These are phyloP conservation scores for Myotis yumanensis DNA, from an alignment of 2,113 vertebrate species.

Conservation along the genomic window DNA sequence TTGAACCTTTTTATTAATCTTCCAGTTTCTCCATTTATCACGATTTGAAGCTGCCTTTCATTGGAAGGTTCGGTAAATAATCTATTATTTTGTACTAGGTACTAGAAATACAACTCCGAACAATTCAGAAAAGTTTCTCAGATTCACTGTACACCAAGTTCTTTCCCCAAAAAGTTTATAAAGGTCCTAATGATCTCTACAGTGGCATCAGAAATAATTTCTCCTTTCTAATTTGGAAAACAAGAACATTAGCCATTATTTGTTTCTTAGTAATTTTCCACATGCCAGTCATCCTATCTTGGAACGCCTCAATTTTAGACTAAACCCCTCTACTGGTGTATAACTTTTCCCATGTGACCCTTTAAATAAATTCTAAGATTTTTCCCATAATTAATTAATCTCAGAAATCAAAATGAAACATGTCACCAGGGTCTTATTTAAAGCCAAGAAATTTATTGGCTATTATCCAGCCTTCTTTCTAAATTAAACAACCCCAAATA, in stretches of 20 bases:
- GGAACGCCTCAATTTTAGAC: constrained; percentile 57
- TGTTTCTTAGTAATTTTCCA: constrained; percentile 72
- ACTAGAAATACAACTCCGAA: neutral
- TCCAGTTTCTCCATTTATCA: neutral
- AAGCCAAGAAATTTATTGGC: constrained; percentile 74
- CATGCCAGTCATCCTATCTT: constrained; percentile 37
- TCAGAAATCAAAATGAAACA: constrained; percentile 78
- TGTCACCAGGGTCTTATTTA: constrained; percentile 74
- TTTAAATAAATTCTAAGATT: constrained; percentile 77
- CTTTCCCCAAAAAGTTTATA: neutral
- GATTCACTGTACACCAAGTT: neutral
- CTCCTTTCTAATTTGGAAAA: constrained; percentile 44
- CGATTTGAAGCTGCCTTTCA: constrained; percentile 5
- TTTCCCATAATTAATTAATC: constrained; percentile 81
- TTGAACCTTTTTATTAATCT: neutral
- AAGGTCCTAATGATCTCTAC: constrained; percentile 37
- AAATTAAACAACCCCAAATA: constrained; percentile 65
- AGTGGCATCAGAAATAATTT: constrained; percentile 51
- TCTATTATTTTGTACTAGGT: neutral
- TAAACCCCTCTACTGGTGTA: constrained; percentile 43
- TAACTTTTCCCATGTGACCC: constrained; percentile 72
- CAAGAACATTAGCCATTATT: constrained; percentile 52
- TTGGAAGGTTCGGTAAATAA: neutral
- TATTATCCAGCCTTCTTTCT: constrained; percentile 72
- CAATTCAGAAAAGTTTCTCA: neutral